Evolutionary conservation across 2,888 invertebrate species (phyloP), one percentile per base, ranked within the genome.

Genomic region (Hydroisotoma schaefferi): DNA sequence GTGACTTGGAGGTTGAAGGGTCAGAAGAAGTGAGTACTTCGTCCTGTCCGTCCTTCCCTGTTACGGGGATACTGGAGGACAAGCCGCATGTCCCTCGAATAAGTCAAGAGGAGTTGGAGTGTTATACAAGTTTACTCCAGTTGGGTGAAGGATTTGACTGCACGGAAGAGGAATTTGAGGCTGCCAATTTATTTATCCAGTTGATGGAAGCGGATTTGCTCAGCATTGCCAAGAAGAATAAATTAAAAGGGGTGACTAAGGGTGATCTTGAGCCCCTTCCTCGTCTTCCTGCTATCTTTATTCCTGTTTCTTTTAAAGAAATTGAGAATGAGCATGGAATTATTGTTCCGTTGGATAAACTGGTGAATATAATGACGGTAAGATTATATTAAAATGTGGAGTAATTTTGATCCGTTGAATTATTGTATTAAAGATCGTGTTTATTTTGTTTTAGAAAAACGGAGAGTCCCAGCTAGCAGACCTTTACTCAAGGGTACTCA

Each of bases 81-180:
- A 33, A 33, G 33, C 27, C 49, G 4, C 4, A 4, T 6, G 8
- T 49, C 28, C 49, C 49, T 49, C 29, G 27, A 18, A 49, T 49
- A 28, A 15, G n/a, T n/a, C 6, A 15, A 15, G 49, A 49, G 20
- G 49, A 49, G 28, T 18, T 49, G 29, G 49, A 49, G n/a, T 12
- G 18, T 6, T 26, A 25, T 26, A 28, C 26, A 49, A 29, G 18
- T 18, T 26, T 49, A 4, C 6, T 49, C 3, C 26, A 20, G 3
- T 29, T 18, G 6, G 29, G 28, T n/a, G 49, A 26, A n/a, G 28
- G 28, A 4, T 49, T 28, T 15, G 28, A 49, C 5, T 26, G 22
- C n/a, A 4, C n/a, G 12, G 49, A 49, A 18, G 49, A 49, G 18
- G 49, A 49, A 28, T 15, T 49, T 4, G 49, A 49, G 26, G 18